Conservation (phyloP, 1,140 invertebrate genomes). For the Odontomachus brunneus region DNA sequence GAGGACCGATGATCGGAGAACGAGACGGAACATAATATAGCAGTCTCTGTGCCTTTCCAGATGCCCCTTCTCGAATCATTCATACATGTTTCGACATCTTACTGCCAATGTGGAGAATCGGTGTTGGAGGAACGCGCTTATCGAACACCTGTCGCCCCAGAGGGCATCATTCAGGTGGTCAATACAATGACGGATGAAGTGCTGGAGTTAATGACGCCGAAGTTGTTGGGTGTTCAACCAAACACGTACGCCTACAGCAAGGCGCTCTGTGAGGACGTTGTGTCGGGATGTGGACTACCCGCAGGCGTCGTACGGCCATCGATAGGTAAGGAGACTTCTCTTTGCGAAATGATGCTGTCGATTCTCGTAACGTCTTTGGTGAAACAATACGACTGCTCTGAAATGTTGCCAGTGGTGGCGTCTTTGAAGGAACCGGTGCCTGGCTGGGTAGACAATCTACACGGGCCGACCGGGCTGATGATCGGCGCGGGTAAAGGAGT, state of each 20-base stretch:
- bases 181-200: conserved; percentile 91
- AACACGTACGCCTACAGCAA: conserved; percentile 94
- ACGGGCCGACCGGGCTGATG: conserved; percentile 94
- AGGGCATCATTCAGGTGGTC: conserved; percentile 90
- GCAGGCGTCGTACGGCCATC: conserved; percentile 90
- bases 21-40: background rate
- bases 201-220: conserved; percentile 90
- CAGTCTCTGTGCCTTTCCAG: conserved; percentile 63
- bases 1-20: background rate
- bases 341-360: background rate
- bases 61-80: conserved; percentile 83
- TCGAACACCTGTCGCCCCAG: conserved; percentile 89
- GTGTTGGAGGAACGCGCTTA: conserved; percentile 90
- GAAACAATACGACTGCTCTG: background rate
- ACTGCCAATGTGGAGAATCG: conserved; percentile 91
- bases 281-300: conserved; percentile 88
- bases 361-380: background rate
- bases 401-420: conserved; percentile 87
- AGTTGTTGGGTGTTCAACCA: conserved; percentile 90
- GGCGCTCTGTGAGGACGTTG: conserved; percentile 90
- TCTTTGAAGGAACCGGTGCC: conserved; percentile 90
- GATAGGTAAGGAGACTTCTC: conserved; percentile 87
- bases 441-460: conserved; percentile 98
- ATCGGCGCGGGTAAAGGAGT: conserved; percentile 93
- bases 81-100: conserved; percentile 93